Evolutionary conservation across 2,888 invertebrate species (phyloP), one percentile per base, ranked within the genome.

Genomic region (Griposia aprilina): DNA sequence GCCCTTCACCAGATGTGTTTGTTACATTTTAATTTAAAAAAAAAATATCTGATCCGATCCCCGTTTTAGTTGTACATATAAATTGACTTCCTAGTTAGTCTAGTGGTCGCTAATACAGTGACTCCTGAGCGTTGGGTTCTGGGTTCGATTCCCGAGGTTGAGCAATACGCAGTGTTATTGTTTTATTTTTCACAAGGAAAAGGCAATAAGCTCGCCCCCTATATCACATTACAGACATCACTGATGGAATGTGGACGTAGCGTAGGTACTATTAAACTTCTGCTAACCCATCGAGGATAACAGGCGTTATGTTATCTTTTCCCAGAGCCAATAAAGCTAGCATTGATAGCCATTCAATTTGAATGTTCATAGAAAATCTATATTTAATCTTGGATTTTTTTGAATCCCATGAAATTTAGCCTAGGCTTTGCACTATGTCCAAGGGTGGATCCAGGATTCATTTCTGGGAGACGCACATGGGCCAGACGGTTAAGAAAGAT

Each of bases 1-100:
- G 48, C 71, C 80, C 71, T 86, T 78, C 85, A 86, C 59, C 26
- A 55, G 26, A 81, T 63, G 3, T 63, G 20, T 68, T 63, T 70
- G 71, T 84, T 76, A 82, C 1, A 66, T 81, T 84, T 59, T 5
- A 30, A 17, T 30, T 23, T 3, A n/a, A n/a, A n/a, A n/a, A n/a
- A n/a, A n/a, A n/a, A n/a, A n/a, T n/a, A n/a, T 26, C 36, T 50
- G 8, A 66, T n/a, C 13, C 17, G n/a, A 55, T 36, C n/a, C 7
- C 4, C 20, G 20, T 41, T 26, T 45, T 55, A 69, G 50, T 50
- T 23, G 15, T 63, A 23, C 63, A 6, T 50, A 36, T 17, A 65
- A 63, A 65, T 45, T 45, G 6, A 57, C 26, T 48, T 5, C 23
- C 6, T 48, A 7, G 11, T 6, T 63, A 20, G 15, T 41, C 5